Conservation (phyloP, 2,888 invertebrate species). For the Eucera pruinosa region DNA sequence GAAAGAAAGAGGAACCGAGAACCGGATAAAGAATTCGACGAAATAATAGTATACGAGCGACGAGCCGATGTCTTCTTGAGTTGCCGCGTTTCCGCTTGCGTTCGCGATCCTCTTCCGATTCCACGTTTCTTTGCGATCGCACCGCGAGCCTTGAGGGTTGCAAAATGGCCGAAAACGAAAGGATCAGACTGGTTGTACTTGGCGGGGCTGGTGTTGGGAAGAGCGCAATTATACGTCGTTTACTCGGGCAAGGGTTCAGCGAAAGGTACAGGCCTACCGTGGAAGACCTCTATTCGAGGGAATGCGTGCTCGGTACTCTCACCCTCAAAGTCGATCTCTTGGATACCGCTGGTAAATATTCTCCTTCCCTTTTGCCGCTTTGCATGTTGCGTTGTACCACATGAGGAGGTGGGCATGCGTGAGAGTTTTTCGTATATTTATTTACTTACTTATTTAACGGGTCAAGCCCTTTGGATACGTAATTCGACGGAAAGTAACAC, state of each 20-base stretch:
- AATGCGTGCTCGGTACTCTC: slow-evolving; percentile 91
- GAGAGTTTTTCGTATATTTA: too few species aligned
- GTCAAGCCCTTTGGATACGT: too few species aligned
- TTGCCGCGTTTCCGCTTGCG: not conserved
- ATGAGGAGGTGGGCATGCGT: too few species aligned
- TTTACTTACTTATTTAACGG: too few species aligned
- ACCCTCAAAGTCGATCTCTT: slow-evolving; percentile 88
- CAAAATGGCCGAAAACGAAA: slow-evolving; percentile 90
- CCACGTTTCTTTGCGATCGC: too few species aligned
- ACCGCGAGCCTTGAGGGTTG: too few species aligned
- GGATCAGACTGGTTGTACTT: slow-evolving; percentile 92
- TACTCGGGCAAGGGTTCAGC: slow-evolving; percentile 91
- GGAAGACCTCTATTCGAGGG: slow-evolving; percentile 94
- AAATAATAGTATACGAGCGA: too few species aligned
- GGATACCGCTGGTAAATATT: slow-evolving; percentile 80
- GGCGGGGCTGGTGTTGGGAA: slow-evolving; percentile 94
- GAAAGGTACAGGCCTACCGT: slow-evolving; percentile 94
- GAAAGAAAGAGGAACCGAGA: too few species aligned
- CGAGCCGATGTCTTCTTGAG: not conserved
- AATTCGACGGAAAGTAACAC: too few species aligned
- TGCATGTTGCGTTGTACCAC: too few species aligned
- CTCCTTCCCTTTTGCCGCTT: not conserved
- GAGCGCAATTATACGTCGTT: slow-evolving; percentile 92
- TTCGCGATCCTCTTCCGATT: not conserved
- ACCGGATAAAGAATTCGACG: too few species aligned